Base-by-base conservation (phyloP, 2,797 vertebrate genomes). In the Cryptoprocta ferox region DNA sequence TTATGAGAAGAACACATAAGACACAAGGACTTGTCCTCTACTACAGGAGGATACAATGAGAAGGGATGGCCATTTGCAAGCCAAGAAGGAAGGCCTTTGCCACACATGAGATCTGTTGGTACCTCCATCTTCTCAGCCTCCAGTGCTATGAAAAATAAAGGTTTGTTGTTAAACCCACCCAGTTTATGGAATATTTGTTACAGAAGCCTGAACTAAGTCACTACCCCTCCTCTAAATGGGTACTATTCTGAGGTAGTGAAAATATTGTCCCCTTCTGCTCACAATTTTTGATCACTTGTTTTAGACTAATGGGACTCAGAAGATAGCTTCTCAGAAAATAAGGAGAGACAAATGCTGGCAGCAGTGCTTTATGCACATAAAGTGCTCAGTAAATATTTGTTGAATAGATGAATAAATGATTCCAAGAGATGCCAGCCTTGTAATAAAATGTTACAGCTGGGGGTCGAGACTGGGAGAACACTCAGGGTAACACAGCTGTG, bases 291-390 rank as follows among this genome's bases (percentile, higher is more conserved):
- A n/a, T 12, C 71, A 81, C 28, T 59, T 35, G 42, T 61, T 56
- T 56, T 81, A 76, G 39, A 78, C 18, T 45, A 86, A 12, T 9
- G 73, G n/a, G n/a, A 39, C 4, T 86, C 66, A 89, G 66, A 88
- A 95, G 65, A 95, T 2, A 76, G 61, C 45, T 39, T 91, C 39
- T 84, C 56, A 63, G 37, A 59, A 94, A 92, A 82, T 32, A 91
- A 75, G 26, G 45, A 75, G 30, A 85, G 42, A 37, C 6, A 70
- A 21, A 48, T 89, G 16, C 3, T 66, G 35, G 11, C 35, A 89
- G 9, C 3, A 71, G 14, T 28, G 13, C 30, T 73, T 94, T 75
- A 26, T 11, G 82, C 7, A 28, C 0, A 8, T 35, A 37, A 50
- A 39, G 7, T 66, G 13, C 2, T 3, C 30, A n/a, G 6, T 81